phyloP scores from a whole-genome alignment of 2,797 vertebrate genomes.

The Gadopsis bispinosus region DNA sequence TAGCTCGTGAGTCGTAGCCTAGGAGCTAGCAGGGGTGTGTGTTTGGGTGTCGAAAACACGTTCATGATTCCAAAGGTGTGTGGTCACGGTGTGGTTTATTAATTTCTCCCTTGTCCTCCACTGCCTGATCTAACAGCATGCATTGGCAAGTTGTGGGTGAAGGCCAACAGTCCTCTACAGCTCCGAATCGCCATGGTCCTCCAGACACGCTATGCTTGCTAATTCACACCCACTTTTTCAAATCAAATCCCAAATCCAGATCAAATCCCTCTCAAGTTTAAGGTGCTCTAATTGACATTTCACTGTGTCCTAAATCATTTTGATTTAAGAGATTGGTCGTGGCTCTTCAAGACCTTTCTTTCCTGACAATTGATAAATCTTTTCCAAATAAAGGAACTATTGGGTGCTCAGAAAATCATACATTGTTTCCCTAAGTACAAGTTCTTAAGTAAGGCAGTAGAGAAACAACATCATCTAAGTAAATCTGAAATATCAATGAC shows the following conservation, averaged over 20 bases:
- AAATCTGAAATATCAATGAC: not conserved
- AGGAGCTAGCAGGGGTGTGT: not conserved
- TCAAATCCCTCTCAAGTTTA: not conserved
- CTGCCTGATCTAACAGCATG: not conserved
- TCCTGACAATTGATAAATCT: not conserved
- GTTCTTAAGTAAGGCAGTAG: constrained; percentile 1
- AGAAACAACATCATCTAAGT: not conserved
- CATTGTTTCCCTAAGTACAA: constrained; percentile 9
- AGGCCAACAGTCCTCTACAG: not conserved
- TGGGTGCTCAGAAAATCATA: not conserved
- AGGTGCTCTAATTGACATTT: not conserved
- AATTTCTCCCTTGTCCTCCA: not conserved
- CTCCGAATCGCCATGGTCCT: not conserved
- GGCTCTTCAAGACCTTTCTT: not conserved
- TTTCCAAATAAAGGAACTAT: not conserved
- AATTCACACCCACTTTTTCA: not conserved
- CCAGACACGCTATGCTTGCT: not conserved
- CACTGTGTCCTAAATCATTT: not conserved
- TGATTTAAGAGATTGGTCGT: not conserved
- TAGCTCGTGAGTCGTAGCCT: not conserved
- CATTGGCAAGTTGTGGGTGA: not conserved
- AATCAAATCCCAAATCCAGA: not conserved
- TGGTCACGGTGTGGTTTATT: not conserved
- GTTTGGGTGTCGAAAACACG: not conserved
- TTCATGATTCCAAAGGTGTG: not conserved